Base-by-base conservation (phyloP, 2,797 vertebrate species). In the Gambelia wislizenii region DNA sequence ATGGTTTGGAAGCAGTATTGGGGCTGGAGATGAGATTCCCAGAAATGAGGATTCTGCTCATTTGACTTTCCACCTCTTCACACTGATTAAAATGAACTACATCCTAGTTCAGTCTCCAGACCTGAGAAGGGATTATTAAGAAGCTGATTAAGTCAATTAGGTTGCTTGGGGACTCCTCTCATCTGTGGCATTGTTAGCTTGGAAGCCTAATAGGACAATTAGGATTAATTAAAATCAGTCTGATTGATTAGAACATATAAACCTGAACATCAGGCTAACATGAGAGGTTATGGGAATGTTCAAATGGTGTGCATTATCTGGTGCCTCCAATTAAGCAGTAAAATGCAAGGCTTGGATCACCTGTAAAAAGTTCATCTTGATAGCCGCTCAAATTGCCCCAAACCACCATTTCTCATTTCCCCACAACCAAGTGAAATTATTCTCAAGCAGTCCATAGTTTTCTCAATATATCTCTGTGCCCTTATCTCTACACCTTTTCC, bases 201-300 rank as follows among this genome's bases (percentile, higher is more conserved):
- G 83, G 86, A 95, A 93, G 54, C 89, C 90, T 93, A 95, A 96
- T 94, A 93, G 92, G 93, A 95, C 86, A 95, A 95, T 95, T 96
- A 96, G 89, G 89, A 94, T 96, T 96, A 96, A 95, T 96, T 96
- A 95, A 95, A 95, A 94, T 93, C 83, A 93, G 78, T 79, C 84
- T 94, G 91, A 95, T 95, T 95, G 90, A 96, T 96, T 95, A 94
- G 92, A n/a, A 54, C 93, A 56, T 86, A 87, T 91, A 90, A 95
- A 94, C 44, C 77, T 92, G 61, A 85, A 85, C 0, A 0, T 90
- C 82, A 93, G 79, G 79, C n/a, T 81, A 14, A 72, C 69, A 61
- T 47, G 9, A 39, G 83, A 49, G 67, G 52, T 74, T 74, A 85
- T 80, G 78, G 13, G 54, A 82, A 67, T 18, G 4, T 76, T 75